A percentile compares a stretch with the other conserved stretches of the same genome.
Conservation (phyloP, 1,140 invertebrate genomes). For the Calycopis cecrops region DNA sequence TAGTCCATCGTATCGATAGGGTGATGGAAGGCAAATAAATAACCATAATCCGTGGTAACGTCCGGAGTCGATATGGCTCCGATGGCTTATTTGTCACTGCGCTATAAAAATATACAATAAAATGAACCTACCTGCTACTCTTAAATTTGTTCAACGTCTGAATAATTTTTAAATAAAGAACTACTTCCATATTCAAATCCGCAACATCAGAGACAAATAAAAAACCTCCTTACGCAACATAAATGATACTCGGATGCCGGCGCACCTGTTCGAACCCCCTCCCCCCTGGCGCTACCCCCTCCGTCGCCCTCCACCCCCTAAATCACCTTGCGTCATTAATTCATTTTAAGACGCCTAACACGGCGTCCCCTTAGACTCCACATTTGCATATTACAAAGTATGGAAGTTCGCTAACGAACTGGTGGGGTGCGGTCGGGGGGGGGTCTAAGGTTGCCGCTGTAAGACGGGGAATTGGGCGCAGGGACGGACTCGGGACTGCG, state of each 20-base stretch:
- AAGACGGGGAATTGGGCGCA: conserved; percentile 66
- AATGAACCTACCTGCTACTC: too few relatives aligned
- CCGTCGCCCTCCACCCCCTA: conserved; percentile 26
- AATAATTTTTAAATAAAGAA: too few relatives aligned
- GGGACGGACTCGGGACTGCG: conserved; percentile 32
- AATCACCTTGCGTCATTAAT: conserved; percentile 70
- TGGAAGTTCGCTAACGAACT: conserved; percentile 71
- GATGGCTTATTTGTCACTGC: too few relatives aligned
- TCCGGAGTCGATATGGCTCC: too few relatives aligned
- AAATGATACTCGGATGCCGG: too few relatives aligned
- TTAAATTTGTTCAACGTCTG: too few relatives aligned
- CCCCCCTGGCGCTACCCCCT: too few relatives aligned
- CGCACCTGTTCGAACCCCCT: conserved; percentile 12
- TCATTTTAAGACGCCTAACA: conserved; percentile 71
- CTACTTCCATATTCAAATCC: not conserved
- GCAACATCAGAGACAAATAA: not conserved
- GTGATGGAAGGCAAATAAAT: too few relatives aligned
- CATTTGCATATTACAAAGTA: conserved; percentile 75
- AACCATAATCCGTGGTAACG: too few relatives aligned
- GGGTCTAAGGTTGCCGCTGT: conserved; percentile 56
- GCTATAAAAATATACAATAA: too few relatives aligned
- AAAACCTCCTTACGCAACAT: not conserved
- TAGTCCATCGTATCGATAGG: too few relatives aligned
- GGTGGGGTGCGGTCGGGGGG: conserved; percentile 33
- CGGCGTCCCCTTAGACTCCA: conserved; percentile 51